These are phyloP conservation scores for Mionectes olivaceus DNA, from an alignment of 2,797 vertebrate species.

Conservation along the genomic window DNA sequence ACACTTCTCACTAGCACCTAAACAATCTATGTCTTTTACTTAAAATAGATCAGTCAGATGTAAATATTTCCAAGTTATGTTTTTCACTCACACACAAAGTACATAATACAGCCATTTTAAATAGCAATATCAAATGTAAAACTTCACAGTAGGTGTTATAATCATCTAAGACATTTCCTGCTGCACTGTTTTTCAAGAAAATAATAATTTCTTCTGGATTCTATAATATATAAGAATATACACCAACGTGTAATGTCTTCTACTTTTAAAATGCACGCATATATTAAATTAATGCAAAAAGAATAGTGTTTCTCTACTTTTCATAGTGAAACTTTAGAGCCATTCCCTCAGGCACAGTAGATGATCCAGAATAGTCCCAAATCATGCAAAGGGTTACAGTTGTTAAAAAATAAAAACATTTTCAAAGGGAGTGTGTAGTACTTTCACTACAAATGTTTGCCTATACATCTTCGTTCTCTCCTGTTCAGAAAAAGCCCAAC, in stretches of 20 bases:
- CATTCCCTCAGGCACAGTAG: neutral
- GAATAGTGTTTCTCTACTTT: neutral
- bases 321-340: neutral
- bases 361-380: neutral
- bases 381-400: neutral
- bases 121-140: conserved; percentile 31
- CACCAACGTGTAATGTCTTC: neutral
- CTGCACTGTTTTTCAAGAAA: neutral
- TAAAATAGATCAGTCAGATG: conserved; percentile 62
- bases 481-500: conserved; percentile 10
- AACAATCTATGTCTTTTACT: conserved; percentile 61
- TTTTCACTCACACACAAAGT: conserved; percentile 43
- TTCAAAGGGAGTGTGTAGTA: neutral
- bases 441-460: neutral
- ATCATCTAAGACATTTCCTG: neutral
- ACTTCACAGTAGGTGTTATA: conserved; percentile 19
- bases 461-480: neutral
- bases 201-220: neutral
- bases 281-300: neutral
- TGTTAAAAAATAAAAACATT: neutral
- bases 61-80: conserved; percentile 38
- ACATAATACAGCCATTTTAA: conserved; percentile 41
- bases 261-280: neutral
- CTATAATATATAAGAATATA: neutral
- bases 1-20: conserved; percentile 59